Conservation (phyloP, 2,797 vertebrate species). For the Antrozous pallidus region DNA sequence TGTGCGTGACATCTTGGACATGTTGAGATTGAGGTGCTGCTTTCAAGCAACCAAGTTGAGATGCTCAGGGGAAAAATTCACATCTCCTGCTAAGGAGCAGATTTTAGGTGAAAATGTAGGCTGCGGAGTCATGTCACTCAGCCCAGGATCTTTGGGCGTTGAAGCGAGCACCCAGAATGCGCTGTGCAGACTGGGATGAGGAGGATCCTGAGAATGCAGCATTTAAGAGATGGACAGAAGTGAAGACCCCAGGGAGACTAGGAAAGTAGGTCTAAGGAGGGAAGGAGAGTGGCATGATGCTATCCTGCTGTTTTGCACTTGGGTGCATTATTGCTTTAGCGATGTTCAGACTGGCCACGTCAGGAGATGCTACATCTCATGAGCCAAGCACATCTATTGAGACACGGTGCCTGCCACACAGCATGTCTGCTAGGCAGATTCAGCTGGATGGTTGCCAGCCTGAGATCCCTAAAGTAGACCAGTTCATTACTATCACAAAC, state of each 20-base stretch:
- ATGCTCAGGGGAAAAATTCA: neutral
- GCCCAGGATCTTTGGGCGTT: neutral
- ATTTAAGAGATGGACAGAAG: neutral
- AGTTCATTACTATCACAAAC: neutral
- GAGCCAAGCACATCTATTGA: neutral
- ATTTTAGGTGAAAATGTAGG: neutral
- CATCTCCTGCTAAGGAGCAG: neutral
- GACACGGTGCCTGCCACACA: rapidly evolving
- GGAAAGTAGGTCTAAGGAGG: neutral
- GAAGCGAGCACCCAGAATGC: neutral
- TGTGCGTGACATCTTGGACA: neutral
- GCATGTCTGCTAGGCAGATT: neutral
- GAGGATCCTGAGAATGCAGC: neutral
- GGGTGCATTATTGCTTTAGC: neutral
- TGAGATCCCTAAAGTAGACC: neutral
- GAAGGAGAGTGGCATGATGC: neutral
- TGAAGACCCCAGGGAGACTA: neutral
- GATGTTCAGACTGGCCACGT: neutral
- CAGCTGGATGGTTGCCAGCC: neutral
- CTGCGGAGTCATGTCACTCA: neutral
- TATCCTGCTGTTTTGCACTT: neutral
- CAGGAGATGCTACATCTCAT: neutral
- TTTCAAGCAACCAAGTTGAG: neutral
- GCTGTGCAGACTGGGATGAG: neutral
- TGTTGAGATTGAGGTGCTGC: neutral